Percentiles rank a stretch among this genome's conserved stretches.
These are phyloP conservation scores for Huso huso DNA, from an alignment of 2,797 vertebrate genomes.

Conservation along the genomic window DNA sequence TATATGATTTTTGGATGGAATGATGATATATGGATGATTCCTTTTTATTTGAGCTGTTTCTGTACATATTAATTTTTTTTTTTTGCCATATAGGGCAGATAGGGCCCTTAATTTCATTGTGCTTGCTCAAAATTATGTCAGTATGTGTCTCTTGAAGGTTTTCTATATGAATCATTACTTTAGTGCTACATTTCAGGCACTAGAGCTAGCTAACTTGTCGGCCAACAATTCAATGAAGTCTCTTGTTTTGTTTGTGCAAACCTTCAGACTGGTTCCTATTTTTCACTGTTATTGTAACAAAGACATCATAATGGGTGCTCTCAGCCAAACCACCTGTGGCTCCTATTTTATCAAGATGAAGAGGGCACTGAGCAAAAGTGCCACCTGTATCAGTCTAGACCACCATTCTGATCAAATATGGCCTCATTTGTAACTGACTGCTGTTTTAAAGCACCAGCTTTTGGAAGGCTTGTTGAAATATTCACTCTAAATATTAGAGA, in stretches of 20 bases:
- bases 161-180: background rate
- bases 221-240: background rate
- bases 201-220: background rate
- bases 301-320: conserved; percentile 11
- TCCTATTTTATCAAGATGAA: conserved; percentile 9
- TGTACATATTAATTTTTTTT: too few relatives aligned
- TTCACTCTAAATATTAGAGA: conserved; percentile 5
- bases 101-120: too few relatives aligned
- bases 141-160: background rate
- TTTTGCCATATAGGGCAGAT: too few relatives aligned
- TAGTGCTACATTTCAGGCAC: background rate
- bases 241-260: conserved; percentile 2
- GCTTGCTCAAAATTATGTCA: too few relatives aligned
- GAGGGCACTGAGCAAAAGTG: background rate
- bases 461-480: too few relatives aligned
- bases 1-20: too few relatives aligned
- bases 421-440: background rate
- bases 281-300: background rate
- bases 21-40: too few relatives aligned
- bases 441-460: conserved; percentile 4
- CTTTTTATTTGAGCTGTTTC: too few relatives aligned
- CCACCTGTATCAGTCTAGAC: conserved; percentile 1
- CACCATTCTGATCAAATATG: conserved; percentile 7
- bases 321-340: conserved; percentile 19
- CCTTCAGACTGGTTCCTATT: background rate